Percentiles rank a stretch among this genome's conserved stretches.
Conservation (phyloP, 1,140 invertebrate species). For the Prorops nasuta region DNA sequence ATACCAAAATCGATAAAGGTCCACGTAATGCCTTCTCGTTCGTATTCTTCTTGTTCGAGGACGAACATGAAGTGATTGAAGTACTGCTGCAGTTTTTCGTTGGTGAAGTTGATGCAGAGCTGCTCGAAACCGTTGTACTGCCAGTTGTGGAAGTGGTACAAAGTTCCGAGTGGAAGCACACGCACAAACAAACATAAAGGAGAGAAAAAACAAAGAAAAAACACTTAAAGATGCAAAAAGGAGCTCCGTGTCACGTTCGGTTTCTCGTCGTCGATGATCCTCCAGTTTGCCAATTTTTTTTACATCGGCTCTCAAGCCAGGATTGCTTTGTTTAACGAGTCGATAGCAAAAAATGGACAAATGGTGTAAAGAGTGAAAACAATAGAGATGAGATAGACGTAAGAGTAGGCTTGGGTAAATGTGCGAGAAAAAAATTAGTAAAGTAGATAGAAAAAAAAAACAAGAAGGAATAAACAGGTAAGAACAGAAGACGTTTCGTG, state of each 20-base stretch:
- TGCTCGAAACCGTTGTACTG: slow-evolving; percentile 95
- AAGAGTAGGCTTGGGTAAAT: too few species aligned
- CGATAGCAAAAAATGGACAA: too few species aligned
- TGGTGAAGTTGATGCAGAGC: slow-evolving; percentile 96
- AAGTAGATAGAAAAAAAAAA: too few species aligned
- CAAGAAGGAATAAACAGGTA: too few species aligned
- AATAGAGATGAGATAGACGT: too few species aligned
- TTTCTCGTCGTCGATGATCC: too few species aligned
- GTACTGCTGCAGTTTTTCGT: slow-evolving; percentile 94
- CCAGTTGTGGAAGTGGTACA: slow-evolving; percentile 44
- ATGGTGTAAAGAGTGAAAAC: too few species aligned
- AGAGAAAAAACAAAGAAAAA: slow-evolving; percentile 11
- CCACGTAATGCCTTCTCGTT: slow-evolving; percentile 87
- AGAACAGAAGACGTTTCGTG: too few species aligned
- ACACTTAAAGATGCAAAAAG: slow-evolving; percentile 8
- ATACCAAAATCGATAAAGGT: slow-evolving; percentile 94
- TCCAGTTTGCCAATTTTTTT: too few species aligned
- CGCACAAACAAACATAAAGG: slow-evolving; percentile 26
- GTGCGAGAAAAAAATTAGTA: too few species aligned
- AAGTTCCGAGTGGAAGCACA: slow-evolving; percentile 39
- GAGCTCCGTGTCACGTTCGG: slow-evolving; percentile 18
- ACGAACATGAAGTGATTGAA: slow-evolving; percentile 98
- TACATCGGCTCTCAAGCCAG: too few species aligned
- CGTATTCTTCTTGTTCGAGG: slow-evolving; percentile 94
- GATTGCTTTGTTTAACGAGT: too few species aligned